A percentile compares a stretch with the other conserved stretches of the same genome.
Conservation (phyloP, 2,113 vertebrate genomes). For the Rynchops niger region DNA sequence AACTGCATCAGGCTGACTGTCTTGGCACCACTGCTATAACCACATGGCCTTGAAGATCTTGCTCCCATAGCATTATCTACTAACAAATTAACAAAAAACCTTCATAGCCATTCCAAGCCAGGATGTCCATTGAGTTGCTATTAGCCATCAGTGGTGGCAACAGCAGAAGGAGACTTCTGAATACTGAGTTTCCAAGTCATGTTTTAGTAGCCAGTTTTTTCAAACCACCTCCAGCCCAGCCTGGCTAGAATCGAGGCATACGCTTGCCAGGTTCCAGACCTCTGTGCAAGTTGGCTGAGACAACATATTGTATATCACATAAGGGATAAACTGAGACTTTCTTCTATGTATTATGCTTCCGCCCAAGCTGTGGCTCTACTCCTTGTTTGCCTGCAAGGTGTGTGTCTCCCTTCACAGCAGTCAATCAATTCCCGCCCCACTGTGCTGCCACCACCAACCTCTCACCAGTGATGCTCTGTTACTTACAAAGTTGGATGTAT, state of each 20-base stretch:
- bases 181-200: background rate
- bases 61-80: background rate
- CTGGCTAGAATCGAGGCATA: background rate
- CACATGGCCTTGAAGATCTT: background rate
- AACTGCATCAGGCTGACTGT: background rate
- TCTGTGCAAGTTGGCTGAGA: background rate
- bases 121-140: background rate
- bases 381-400: background rate
- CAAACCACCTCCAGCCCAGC: background rate
- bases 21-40: background rate
- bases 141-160: background rate
- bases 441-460: background rate
- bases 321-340: background rate
- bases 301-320: background rate
- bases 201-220: background rate
- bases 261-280: background rate
- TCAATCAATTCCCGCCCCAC: background rate
- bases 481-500: background rate
- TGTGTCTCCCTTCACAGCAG: accelerated
- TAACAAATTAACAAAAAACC: background rate
- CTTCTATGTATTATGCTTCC: background rate
- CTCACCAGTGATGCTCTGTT: background rate
- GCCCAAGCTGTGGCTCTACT: background rate
- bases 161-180: background rate
- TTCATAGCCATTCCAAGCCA: background rate